These are phyloP conservation scores for Uria aalge DNA, from an alignment of 2,113 vertebrate genomes.

Conservation along the genomic window DNA sequence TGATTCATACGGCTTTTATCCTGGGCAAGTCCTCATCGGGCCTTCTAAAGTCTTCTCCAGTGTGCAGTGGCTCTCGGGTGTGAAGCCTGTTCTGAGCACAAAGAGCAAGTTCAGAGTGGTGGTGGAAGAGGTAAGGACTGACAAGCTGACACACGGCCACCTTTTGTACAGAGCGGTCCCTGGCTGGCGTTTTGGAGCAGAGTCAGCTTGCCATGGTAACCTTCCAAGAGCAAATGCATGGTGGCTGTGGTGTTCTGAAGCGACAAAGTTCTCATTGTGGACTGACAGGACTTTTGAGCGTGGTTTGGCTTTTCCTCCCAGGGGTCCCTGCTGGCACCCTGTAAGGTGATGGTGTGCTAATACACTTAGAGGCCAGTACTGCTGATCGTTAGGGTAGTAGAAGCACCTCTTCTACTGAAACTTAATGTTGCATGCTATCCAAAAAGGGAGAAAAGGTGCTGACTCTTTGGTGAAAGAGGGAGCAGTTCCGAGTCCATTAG, in stretches of 20 bases:
- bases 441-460: not conserved
- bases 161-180: not conserved
- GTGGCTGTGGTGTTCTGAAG: not conserved
- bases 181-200: not conserved
- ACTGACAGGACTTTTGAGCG: not conserved
- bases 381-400: not conserved
- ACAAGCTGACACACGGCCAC: not conserved
- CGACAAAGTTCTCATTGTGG: not conserved
- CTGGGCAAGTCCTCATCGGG: conserved; percentile 95
- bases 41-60: conserved; percentile 96
- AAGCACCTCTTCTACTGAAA: not conserved
- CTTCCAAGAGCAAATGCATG: not conserved
- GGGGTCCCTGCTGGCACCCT: not conserved
- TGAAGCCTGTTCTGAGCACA: conserved; percentile 96
- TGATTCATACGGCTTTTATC: conserved; percentile 97
- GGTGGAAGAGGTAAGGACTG: conserved; percentile 89
- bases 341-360: not conserved
- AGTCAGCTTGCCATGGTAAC: not conserved
- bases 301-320: not conserved
- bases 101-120: conserved; percentile 98
- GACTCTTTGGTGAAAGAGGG: not conserved
- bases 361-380: not conserved
- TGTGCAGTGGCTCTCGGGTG: conserved; percentile 95
- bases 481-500: not conserved
- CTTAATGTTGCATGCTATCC: not conserved